Conservation (phyloP, 2,797 vertebrate genomes). For the Pseudocheirus occidentalis region DNA sequence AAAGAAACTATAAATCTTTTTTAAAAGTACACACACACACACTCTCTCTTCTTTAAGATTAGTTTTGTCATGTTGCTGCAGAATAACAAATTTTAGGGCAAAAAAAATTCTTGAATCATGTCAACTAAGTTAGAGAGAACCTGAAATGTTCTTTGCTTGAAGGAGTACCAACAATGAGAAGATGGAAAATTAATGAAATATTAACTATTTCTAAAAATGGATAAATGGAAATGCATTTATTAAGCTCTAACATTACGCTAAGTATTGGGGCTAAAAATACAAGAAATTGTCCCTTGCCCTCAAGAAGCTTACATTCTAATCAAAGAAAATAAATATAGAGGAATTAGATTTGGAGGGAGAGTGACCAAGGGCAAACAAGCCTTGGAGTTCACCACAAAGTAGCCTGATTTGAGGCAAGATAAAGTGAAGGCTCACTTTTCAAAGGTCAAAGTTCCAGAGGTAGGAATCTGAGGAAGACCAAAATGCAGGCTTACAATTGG, state of each 20-base stretch:
- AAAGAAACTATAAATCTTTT: not conserved
- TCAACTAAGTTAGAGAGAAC: not conserved
- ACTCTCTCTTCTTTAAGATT: not conserved
- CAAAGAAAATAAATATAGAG: not conserved
- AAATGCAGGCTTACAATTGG: not conserved
- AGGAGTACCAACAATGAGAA: not conserved
- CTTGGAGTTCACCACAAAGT: not conserved
- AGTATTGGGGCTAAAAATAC: not conserved
- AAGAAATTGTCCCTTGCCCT: not conserved
- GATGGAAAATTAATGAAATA: not conserved
- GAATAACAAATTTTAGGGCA: not conserved
- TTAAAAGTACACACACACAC: not conserved
- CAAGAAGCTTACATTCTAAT: not conserved
- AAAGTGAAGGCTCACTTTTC: not conserved
- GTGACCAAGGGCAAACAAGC: not conserved
- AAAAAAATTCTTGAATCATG: not conserved
- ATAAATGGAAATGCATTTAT: not conserved
- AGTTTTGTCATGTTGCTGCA: not conserved
- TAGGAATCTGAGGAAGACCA: not conserved
- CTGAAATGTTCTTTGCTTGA: not conserved
- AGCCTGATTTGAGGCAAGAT: not conserved
- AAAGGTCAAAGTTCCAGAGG: not conserved
- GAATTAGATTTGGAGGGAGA: not conserved
- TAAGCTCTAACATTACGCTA: not conserved
- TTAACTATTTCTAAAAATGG: not conserved